Percentiles rank a stretch among this genome's conserved stretches.
These are phyloP conservation scores for Tychaedon coryphoeus DNA, from an alignment of 2,113 vertebrate genomes.

Conservation along the genomic window DNA sequence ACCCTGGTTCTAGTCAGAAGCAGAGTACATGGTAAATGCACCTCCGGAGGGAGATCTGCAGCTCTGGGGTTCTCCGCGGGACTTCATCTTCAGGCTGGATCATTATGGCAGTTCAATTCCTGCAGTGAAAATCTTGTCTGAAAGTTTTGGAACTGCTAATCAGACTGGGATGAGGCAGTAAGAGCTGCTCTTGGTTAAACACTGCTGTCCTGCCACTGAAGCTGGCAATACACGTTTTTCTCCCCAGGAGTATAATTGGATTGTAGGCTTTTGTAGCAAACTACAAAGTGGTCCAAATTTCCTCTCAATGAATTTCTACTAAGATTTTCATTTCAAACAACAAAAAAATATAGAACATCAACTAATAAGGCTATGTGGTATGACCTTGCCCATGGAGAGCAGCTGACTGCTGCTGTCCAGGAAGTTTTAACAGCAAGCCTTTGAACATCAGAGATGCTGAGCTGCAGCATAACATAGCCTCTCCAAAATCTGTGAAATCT, in stretches of 20 bases:
- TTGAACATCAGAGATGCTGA: neutral
- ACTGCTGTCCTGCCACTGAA: neutral
- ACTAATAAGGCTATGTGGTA: neutral
- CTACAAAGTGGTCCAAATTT: neutral
- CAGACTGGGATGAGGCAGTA: neutral
- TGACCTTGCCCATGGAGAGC: neutral
- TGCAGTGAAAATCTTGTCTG: constrained; percentile 5
- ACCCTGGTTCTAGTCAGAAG: neutral
- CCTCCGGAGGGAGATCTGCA: neutral
- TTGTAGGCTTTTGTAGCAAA: neutral
- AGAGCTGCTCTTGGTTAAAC: neutral
- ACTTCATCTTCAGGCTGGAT: neutral
- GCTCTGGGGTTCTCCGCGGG: neutral
- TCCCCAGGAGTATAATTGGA: neutral
- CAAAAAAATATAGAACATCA: neutral
- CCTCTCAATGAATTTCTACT: neutral
- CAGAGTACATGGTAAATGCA: neutral
- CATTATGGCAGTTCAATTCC: neutral
- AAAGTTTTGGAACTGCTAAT: neutral
- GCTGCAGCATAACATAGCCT: neutral
- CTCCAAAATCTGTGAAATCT: neutral
- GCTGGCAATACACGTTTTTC: neutral
- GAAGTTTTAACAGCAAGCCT: neutral
- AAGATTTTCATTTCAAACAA: neutral
- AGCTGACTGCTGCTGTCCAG: neutral